A percentile compares a stretch with the other conserved stretches of the same genome.
Evolutionary conservation across 1,140 invertebrate genomes (phyloP).

Genomic region (Habropoda laboriosa): DNA sequence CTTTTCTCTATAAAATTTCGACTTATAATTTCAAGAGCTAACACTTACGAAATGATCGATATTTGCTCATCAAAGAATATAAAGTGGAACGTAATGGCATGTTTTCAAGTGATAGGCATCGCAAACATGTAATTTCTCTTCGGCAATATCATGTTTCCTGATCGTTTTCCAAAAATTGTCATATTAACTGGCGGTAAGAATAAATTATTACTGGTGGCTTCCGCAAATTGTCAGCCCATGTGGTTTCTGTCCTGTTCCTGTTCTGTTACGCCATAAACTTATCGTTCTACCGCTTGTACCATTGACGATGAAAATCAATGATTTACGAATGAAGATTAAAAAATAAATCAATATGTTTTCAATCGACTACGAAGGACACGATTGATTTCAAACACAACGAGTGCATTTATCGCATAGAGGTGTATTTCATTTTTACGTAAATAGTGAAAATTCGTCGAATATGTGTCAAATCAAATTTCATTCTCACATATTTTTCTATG

Average conservation of each 20-base stretch:
- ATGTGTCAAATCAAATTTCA: too few species aligned
- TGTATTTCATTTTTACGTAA: too few species aligned
- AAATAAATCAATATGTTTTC: not conserved
- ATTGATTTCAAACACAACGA: too few species aligned
- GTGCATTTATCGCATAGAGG: too few species aligned
- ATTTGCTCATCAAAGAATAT: not conserved
- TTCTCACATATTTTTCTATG: too few species aligned
- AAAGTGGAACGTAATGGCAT: not conserved
- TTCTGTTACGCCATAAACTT: constrained; percentile 36
- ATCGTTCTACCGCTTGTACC: too few species aligned
- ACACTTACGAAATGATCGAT: constrained; percentile 13
- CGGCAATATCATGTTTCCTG: constrained; percentile 57
- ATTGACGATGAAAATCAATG: not conserved
- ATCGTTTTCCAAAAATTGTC: constrained; percentile 66
- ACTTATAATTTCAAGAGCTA: not conserved
- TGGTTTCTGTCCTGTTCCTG: constrained; percentile 64
- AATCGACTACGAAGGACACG: not conserved
- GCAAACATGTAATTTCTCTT: constrained; percentile 61
- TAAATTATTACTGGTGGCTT: constrained; percentile 48
- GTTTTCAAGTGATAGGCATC: not conserved
- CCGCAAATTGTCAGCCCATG: constrained; percentile 43
- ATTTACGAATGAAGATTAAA: not conserved
- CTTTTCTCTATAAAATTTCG: too few species aligned
- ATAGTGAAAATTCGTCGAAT: too few species aligned
- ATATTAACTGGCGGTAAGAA: constrained; percentile 58